phyloP scores from a whole-genome alignment of 2,113 vertebrate species.

The Sinocyclocheilus anophthalmus region DNA sequence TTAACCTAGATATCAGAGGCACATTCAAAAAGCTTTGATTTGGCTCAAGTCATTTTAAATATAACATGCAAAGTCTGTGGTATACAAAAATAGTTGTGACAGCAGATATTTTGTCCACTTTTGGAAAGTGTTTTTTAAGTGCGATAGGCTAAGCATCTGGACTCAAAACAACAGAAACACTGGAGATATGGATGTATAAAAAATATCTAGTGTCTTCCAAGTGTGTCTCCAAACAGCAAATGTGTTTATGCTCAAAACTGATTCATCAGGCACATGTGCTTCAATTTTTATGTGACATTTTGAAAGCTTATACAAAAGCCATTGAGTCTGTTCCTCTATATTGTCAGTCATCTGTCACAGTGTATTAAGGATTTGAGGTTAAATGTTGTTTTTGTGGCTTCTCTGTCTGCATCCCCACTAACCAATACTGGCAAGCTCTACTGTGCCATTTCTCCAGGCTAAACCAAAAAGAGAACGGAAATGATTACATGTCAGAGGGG shows the following conservation, averaged over 20 bases:
- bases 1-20: background rate
- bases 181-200: background rate
- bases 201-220: background rate
- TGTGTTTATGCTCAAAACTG: background rate
- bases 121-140: background rate
- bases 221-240: background rate
- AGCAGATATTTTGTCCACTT: background rate
- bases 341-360: constrained; percentile 7
- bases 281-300: constrained; percentile 5
- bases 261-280: background rate
- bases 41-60: background rate
- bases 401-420: background rate
- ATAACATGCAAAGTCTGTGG: background rate
- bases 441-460: constrained; percentile 37
- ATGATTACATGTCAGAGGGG: constrained; percentile 48
- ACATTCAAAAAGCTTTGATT: background rate
- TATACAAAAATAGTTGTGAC: background rate
- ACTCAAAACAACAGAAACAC: background rate
- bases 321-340: background rate
- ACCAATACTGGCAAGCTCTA: constrained; percentile 18
- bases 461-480: constrained; percentile 40
- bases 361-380: background rate
- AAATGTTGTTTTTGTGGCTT: constrained; percentile 28
- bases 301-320: constrained; percentile 10
- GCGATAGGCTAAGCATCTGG: background rate